A percentile compares a stretch with the other conserved stretches of the same genome.
These are phyloP conservation scores for Dasyurus viverrinus DNA, from an alignment of 2,113 vertebrate genomes.

Conservation along the genomic window DNA sequence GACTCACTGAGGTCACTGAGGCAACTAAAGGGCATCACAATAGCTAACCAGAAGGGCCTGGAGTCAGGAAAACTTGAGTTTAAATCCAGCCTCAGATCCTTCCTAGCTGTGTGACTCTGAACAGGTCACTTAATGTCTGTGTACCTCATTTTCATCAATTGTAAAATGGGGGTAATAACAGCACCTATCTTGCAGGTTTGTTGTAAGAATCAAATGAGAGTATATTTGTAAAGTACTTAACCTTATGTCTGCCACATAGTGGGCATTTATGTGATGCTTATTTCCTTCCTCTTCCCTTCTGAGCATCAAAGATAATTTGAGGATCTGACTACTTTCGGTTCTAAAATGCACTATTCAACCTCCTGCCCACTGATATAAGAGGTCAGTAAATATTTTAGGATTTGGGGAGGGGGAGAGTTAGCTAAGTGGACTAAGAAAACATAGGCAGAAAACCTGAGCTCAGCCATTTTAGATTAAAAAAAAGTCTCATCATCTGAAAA, in stretches of 20 bases:
- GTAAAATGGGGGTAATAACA: neutral
- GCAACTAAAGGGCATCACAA: neutral
- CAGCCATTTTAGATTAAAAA: neutral
- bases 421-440: neutral
- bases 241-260: neutral
- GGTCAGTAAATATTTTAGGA: neutral
- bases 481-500: neutral
- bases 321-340: neutral
- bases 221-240: neutral
- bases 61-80: too few species aligned
- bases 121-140: neutral
- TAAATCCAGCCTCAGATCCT: neutral
- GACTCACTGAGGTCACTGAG: neutral
- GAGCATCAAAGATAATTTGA: neutral
- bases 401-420: neutral
- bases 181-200: neutral
- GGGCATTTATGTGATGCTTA: neutral
- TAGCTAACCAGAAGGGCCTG: too few species aligned
- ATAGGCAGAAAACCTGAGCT: neutral
- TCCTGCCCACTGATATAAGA: neutral
- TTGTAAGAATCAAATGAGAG: neutral
- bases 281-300: neutral
- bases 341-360: neutral
- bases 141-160: neutral
- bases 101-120: neutral